Base-by-base conservation (phyloP, 1,140 invertebrate species). In the Aphidius ervi region DNA sequence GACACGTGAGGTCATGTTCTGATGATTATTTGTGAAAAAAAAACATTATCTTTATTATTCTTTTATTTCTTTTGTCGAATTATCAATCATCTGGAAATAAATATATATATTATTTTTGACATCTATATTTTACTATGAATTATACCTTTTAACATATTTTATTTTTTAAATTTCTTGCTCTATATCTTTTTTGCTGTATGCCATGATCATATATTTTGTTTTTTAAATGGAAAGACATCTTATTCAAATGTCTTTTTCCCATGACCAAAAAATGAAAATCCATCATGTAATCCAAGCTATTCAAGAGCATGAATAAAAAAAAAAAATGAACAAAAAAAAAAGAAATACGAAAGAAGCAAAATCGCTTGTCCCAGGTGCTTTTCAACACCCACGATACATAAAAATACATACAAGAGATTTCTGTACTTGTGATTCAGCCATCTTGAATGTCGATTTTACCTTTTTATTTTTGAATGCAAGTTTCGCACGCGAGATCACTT, bases 391-490 rank as follows among this genome's bases (percentile, higher is more conserved):
- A 40, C 46, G 58, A 20, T 23, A 48, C 39, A 31, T 31, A 31
- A 31, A 31, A 31, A 2, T 31, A 31, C 23, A 31, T 31, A 31
- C 23, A 31, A 31, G 23, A 31, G 23, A 31, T 31, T 31, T 31
- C 4, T 31, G 23, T 31, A 31, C 23, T 31, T 31, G 23, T 47
- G 49, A n/a, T 20, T 37, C 64, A 45, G 67, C 63, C 65, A 66
- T 68, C 59, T 68, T 68, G 67, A 61, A 66, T 68, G 57, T 63
- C 58, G 39, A 48, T 61, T 10, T 6, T 59, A 50, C 48, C 10
- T 43, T 43, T 50, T 20, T 52, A 37, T 40, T 43, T 16, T 56
- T 37, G 20, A 31, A 31, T 23, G 16, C 46, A 48, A 60, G 9
- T 52, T 31, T 52, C 49, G 49, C 49, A 52, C 49, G 49, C 23